Percentiles rank a stretch among this genome's conserved stretches.
Conservation (phyloP, 2,797 vertebrate species). For the Sternotherus odoratus region DNA sequence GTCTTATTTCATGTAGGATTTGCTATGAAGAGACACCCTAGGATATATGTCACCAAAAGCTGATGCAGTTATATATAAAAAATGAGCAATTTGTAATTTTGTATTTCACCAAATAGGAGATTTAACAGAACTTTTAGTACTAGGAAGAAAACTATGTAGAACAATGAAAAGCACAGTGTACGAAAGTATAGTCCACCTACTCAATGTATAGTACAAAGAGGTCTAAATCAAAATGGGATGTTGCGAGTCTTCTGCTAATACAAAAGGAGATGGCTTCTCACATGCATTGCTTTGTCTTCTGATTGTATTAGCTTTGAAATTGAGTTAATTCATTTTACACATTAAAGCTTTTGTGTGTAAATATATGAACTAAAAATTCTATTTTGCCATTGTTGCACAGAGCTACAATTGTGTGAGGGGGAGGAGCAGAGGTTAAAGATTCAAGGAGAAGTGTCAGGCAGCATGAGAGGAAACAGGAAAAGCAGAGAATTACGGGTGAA, state of each 20-base stretch:
- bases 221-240: not conserved
- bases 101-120: not conserved
- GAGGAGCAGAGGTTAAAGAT: not conserved
- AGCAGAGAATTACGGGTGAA: not conserved
- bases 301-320: not conserved
- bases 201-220: not conserved
- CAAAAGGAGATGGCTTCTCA: not conserved
- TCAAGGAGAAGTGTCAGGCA: not conserved
- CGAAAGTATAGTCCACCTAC: not conserved
- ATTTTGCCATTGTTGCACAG: not conserved
- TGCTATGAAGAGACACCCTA: not conserved
- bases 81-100: not conserved
- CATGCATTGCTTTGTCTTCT: not conserved
- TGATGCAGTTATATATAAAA: not conserved
- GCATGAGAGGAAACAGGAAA: not conserved
- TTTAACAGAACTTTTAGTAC: not conserved
- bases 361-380: not conserved
- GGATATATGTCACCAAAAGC: not conserved
- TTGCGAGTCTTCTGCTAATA: not conserved
- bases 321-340: not conserved
- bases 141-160: not conserved
- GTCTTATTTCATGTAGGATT: not conserved
- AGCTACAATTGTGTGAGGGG: too few species aligned
- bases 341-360: not conserved
- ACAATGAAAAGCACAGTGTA: not conserved